These are phyloP conservation scores for Lepus timidus DNA, from an alignment of 2,113 vertebrate genomes.

Conservation along the genomic window DNA sequence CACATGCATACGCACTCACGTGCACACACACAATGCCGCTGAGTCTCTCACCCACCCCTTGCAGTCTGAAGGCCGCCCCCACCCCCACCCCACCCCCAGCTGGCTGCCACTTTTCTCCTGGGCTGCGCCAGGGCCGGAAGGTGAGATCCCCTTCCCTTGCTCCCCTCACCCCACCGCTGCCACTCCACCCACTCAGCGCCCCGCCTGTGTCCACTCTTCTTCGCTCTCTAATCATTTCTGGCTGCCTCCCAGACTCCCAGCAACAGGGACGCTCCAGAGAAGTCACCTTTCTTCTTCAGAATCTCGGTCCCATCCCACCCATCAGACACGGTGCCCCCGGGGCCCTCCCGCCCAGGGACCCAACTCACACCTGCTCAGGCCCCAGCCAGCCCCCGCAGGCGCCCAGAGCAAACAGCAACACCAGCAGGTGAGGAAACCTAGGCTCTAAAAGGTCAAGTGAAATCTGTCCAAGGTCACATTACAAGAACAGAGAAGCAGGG, in stretches of 20 bases:
- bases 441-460: not conserved
- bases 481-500: not conserved
- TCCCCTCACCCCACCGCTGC: not conserved
- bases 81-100: not conserved
- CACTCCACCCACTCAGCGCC: not conserved
- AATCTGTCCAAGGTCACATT: not conserved
- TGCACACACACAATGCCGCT: too few species aligned
- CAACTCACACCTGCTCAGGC: not conserved
- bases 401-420: not conserved
- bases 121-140: not conserved
- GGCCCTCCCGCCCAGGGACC: not conserved
- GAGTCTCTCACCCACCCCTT: too few species aligned
- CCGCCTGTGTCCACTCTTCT: not conserved
- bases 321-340: not conserved
- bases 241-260: not conserved
- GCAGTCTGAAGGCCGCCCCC: not conserved
- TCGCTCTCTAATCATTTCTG: not conserved
- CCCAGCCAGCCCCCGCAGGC: not conserved
- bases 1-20: too few species aligned
- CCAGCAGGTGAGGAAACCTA: not conserved
- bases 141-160: not conserved
- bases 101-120: not conserved
- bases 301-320: not conserved
- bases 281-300: not conserved
- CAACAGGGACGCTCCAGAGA: slow-evolving; percentile 20